Evolutionary conservation across 2,797 vertebrate genomes (phyloP).

Genomic region (Sebastes variabilis): DNA sequence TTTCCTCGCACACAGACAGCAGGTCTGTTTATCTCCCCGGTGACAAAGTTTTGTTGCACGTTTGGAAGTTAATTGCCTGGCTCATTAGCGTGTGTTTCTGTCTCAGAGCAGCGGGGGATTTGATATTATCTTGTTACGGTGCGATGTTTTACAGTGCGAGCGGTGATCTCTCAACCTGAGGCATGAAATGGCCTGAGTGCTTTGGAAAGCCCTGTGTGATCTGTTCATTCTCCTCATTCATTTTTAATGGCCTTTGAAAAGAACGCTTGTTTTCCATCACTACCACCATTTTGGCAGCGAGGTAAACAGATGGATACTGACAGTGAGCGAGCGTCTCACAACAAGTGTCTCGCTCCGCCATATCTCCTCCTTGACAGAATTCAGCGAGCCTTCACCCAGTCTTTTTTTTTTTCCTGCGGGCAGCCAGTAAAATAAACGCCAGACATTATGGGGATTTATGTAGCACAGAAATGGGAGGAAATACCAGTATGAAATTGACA

Average conservation of each 20-base stretch:
- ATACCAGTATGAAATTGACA: constrained; percentile 44
- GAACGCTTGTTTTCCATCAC: constrained; percentile 63
- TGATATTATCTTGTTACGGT: constrained; percentile 46
- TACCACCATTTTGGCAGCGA: constrained; percentile 55
- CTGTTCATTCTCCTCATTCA: constrained; percentile 54
- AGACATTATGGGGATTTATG: constrained; percentile 59
- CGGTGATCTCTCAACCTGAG: constrained; percentile 44
- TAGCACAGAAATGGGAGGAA: constrained; percentile 36
- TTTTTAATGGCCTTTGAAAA: constrained; percentile 72
- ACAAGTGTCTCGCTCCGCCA: constrained; percentile 46
- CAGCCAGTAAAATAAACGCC: constrained; percentile 51
- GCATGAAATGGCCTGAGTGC: constrained; percentile 44
- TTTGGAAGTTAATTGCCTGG: constrained; percentile 75
- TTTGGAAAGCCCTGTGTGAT: constrained; percentile 33
- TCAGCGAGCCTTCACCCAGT: constrained; percentile 32
- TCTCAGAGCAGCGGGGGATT: constrained; percentile 43
- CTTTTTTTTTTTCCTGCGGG: constrained; percentile 5
- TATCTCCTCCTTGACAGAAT: constrained; percentile 54
- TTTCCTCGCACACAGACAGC: constrained; percentile 50
- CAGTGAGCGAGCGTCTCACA: constrained; percentile 58
- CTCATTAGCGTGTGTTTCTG: constrained; percentile 62
- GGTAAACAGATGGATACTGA: constrained; percentile 73
- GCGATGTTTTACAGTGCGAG: constrained; percentile 33
- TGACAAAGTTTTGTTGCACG: constrained; percentile 66
- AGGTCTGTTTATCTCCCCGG: constrained; percentile 54